Conservation (phyloP, 2,113 vertebrate species). For the Gavia stellata region DNA sequence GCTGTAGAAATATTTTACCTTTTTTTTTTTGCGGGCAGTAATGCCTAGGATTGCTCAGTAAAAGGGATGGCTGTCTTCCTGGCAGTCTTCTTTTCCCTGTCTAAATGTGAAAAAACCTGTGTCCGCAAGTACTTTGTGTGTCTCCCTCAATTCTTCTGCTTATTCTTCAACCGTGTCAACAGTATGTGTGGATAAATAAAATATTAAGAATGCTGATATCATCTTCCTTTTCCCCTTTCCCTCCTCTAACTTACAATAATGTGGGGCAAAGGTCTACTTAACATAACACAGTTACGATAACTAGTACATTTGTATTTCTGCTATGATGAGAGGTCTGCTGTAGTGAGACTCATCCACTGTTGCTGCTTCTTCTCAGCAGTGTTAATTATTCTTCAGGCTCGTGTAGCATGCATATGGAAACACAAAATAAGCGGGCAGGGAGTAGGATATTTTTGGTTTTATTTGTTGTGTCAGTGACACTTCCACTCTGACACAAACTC, state of each 20-base stretch:
- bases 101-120: not conserved
- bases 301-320: conserved; percentile 62
- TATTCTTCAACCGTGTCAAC: conserved; percentile 30
- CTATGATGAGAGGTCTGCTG: conserved; percentile 59
- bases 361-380: conserved; percentile 46
- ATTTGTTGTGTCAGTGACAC: conserved; percentile 58
- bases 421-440: conserved; percentile 55
- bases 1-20: conserved; percentile 33
- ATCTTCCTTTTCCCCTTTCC: conserved; percentile 48
- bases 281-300: conserved; percentile 51
- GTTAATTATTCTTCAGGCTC: conserved; percentile 68
- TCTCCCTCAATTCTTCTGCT: conserved; percentile 4
- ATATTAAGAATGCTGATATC: conserved; percentile 48
- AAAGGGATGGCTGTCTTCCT: not conserved
- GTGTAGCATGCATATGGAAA: conserved; percentile 36
- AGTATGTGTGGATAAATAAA: conserved; percentile 19
- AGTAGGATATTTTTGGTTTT: conserved; percentile 55
- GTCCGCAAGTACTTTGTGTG: not conserved
- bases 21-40: not conserved
- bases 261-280: conserved; percentile 62
- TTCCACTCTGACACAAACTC: conserved; percentile 60
- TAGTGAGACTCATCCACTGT: conserved; percentile 55
- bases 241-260: conserved; percentile 55
- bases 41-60: not conserved
- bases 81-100: not conserved